phyloP scores from a whole-genome alignment of 2,113 vertebrate genomes.

The Eulemur macaco region DNA sequence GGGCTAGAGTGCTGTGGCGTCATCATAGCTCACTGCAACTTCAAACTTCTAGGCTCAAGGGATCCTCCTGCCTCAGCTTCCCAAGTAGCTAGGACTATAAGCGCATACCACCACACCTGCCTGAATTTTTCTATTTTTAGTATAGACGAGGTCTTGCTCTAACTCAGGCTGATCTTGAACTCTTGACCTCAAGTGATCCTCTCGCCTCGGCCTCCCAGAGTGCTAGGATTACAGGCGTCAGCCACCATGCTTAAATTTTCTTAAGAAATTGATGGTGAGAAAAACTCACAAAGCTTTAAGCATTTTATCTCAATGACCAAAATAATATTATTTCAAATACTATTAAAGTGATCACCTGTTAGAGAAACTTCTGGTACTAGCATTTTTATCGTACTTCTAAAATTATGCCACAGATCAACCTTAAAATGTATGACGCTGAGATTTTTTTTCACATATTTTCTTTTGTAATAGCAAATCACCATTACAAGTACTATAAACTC shows the following conservation, averaged over 20 bases:
- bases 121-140: too few species aligned
- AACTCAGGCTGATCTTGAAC: too few species aligned
- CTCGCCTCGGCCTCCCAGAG: too few species aligned
- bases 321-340: neutral
- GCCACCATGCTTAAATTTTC: neutral
- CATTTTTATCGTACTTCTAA: neutral
- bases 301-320: neutral
- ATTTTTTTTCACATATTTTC: neutral
- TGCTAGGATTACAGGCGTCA: too few species aligned
- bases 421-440: neutral
- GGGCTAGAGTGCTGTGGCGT: too few species aligned
- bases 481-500: neutral
- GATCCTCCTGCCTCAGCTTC: too few species aligned
- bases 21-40: too few species aligned
- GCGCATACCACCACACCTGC: too few species aligned
- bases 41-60: too few species aligned
- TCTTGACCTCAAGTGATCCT: too few species aligned
- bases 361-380: neutral
- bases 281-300: conserved; percentile 4
- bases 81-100: too few species aligned
- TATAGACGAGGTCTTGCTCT: too few species aligned
- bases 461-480: neutral
- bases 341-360: neutral
- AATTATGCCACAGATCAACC: neutral
- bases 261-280: neutral